Conservation (phyloP, 1,140 invertebrate genomes). For the Drosophila funebris region DNA sequence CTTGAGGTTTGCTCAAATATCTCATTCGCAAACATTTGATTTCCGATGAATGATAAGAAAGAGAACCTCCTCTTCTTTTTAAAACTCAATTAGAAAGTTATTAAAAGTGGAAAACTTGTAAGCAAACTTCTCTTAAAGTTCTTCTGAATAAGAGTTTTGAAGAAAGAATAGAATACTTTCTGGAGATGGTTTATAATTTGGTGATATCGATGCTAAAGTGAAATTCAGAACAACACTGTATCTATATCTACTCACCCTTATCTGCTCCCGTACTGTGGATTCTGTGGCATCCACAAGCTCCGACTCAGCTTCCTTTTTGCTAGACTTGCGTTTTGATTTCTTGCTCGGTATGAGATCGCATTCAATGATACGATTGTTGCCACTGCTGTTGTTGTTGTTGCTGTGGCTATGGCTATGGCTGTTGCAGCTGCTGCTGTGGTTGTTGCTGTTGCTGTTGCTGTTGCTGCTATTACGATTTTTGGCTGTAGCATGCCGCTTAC, state of each 20-base stretch:
- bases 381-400: conserved; percentile 44
- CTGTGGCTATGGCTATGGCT: conserved; percentile 34
- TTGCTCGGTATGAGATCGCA: conserved; percentile 80
- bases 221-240: background rate
- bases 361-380: conserved; percentile 71
- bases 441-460: conserved; percentile 39
- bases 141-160: too few species aligned
- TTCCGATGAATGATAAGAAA: too few species aligned
- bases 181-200: background rate
- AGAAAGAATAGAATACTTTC: too few species aligned
- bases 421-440: conserved; percentile 28
- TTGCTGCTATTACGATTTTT: conserved; percentile 17
- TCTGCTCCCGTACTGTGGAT: conserved; percentile 63
- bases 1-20: too few species aligned
- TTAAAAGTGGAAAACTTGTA: too few species aligned
- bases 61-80: too few species aligned
- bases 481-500: conserved; percentile 35
- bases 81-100: too few species aligned
- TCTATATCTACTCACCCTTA: conserved; percentile 50
- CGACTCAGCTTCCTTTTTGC: conserved; percentile 46
- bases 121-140: too few species aligned
- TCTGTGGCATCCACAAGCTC: conserved; percentile 48
- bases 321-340: conserved; percentile 71
- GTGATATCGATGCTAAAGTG: background rate
- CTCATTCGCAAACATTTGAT: too few species aligned